These are phyloP conservation scores for Enoplosus armatus DNA, from an alignment of 2,797 vertebrate species.

Conservation along the genomic window DNA sequence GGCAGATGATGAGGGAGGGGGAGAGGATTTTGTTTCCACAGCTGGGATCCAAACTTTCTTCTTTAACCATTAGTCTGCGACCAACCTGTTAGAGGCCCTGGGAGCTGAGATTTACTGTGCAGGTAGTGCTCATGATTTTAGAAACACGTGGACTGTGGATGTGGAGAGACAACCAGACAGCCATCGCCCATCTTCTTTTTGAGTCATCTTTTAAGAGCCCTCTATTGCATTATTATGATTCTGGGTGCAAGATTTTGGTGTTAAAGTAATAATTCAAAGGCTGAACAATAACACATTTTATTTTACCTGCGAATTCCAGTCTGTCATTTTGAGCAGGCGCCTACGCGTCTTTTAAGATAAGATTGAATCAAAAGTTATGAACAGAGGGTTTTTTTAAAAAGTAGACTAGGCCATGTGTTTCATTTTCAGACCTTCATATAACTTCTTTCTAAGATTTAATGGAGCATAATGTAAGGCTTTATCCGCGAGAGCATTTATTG, in stretches of 20 bases:
- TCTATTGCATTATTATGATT: slow-evolving; percentile 44
- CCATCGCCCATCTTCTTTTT: slow-evolving; percentile 15
- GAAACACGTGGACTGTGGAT: not conserved
- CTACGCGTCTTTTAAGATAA: slow-evolving; percentile 3
- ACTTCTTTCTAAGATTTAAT: slow-evolving; percentile 55
- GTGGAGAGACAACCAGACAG: not conserved
- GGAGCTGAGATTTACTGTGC: not conserved
- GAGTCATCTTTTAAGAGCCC: slow-evolving; percentile 53
- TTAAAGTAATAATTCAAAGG: slow-evolving; percentile 20
- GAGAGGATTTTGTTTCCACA: not conserved
- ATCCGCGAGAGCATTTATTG: slow-evolving; percentile 46
- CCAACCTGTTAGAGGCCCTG: not conserved
- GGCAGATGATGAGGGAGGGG: not conserved
- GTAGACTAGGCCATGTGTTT: slow-evolving; percentile 27
- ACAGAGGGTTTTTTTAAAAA: slow-evolving; percentile 26
- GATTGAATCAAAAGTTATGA: slow-evolving; percentile 41
- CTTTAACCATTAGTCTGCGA: not conserved
- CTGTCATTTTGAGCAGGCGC: slow-evolving; percentile 32
- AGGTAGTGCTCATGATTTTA: not conserved
- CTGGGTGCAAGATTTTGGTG: slow-evolving; percentile 21
- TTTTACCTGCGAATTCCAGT: slow-evolving; percentile 31
- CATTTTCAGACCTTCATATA: slow-evolving; percentile 43
- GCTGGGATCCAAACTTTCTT: not conserved
- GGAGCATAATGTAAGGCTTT: slow-evolving; percentile 45
- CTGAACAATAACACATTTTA: slow-evolving; percentile 30